Conservation (phyloP, 2,888 invertebrate species). For the Chrysolina oricalcia region DNA sequence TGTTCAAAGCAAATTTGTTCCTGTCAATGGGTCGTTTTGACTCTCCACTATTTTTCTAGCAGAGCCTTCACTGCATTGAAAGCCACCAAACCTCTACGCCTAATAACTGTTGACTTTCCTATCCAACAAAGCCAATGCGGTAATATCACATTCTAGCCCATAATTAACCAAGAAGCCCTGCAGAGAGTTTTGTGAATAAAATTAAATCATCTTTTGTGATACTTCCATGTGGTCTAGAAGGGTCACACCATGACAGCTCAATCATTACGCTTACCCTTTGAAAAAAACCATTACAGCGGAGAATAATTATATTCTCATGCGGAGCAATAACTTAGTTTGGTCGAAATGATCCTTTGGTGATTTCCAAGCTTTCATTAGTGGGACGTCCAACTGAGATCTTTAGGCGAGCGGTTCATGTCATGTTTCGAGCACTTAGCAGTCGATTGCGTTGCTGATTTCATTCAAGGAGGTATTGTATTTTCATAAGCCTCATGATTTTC, state of each 20-base stretch:
- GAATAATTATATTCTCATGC: conserved; percentile 11
- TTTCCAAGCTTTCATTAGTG: conserved; percentile 6
- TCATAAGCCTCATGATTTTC: too few relatives aligned
- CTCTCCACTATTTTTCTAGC: too few relatives aligned
- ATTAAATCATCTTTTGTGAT: conserved; percentile 2
- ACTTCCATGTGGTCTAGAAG: conserved; percentile 20
- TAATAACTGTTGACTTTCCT: conserved; percentile 3
- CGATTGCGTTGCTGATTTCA: too few relatives aligned
- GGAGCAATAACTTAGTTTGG: conserved; percentile 8
- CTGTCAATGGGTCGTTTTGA: too few relatives aligned
- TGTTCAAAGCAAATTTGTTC: too few relatives aligned
- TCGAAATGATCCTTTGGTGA: conserved; percentile 11
- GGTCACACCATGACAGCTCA: conserved; percentile 18
- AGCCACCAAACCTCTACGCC: too few relatives aligned
- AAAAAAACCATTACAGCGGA: background rate
- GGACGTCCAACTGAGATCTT: background rate
- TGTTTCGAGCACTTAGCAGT: too few relatives aligned
- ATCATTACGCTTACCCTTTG: conserved; percentile 3
- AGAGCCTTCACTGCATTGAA: too few relatives aligned
- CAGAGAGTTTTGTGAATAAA: conserved; percentile 11
- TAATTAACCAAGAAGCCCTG: background rate
- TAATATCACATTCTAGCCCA: background rate
- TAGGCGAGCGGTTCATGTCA: background rate
- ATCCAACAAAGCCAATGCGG: background rate
- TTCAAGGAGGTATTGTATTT: too few relatives aligned